phyloP scores from a whole-genome alignment of 2,888 invertebrate species.

The Drosophila anceps region DNA sequence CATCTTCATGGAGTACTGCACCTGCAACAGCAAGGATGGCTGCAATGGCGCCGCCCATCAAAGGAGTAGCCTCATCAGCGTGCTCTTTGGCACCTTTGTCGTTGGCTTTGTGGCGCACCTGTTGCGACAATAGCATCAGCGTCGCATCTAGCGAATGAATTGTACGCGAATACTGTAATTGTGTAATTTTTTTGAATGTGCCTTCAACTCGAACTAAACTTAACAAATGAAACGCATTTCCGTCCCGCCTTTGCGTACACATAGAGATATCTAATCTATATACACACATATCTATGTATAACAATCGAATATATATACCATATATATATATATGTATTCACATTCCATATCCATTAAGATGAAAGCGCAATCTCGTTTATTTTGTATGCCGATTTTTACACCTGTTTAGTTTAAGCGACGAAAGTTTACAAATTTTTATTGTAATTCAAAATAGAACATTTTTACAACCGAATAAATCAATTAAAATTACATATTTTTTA shows the following conservation, averaged over 20 bases:
- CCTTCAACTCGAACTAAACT: slow-evolving; percentile 52
- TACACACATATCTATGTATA: slow-evolving; percentile 1
- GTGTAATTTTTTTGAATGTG: slow-evolving; percentile 49
- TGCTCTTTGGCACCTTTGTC: slow-evolving; percentile 45
- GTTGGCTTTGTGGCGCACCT: slow-evolving; percentile 59
- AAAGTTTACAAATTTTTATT: slow-evolving; percentile 65
- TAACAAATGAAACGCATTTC: slow-evolving; percentile 44
- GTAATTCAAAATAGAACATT: slow-evolving; percentile 55
- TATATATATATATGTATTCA: slow-evolving; percentile 1
- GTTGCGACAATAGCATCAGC: slow-evolving; percentile 45
- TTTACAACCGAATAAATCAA: slow-evolving; percentile 44
- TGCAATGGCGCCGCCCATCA: slow-evolving; percentile 90
- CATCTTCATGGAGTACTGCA: slow-evolving; percentile 97
- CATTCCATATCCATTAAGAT: slow-evolving; percentile 45
- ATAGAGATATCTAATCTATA: slow-evolving; percentile 6
- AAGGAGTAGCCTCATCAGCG: slow-evolving; percentile 68
- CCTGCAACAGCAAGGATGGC: slow-evolving; percentile 96
- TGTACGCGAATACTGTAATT: neutral
- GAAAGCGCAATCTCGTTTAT: slow-evolving; percentile 36
- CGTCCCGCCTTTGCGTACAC: slow-evolving; percentile 44
- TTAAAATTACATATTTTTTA: neutral
- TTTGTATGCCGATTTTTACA: slow-evolving; percentile 41
- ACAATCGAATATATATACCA: slow-evolving; percentile 1
- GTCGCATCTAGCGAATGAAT: slow-evolving; percentile 21
- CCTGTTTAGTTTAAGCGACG: slow-evolving; percentile 48